Evolutionary conservation across 92 coral and sea anemone species (phyloP).

Genomic region (Phenganax marumi): DNA sequence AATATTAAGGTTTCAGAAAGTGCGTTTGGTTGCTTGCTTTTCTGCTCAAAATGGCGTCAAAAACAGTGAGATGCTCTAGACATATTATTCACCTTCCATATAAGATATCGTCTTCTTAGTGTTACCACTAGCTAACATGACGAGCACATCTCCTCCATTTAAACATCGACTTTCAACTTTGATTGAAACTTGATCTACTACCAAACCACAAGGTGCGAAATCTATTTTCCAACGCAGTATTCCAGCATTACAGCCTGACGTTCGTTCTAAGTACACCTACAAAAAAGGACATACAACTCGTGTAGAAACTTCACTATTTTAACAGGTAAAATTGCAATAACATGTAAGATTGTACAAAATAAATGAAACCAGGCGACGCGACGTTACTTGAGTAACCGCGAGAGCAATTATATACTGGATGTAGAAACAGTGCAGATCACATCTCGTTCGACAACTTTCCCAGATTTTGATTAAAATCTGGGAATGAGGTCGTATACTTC

Average conservation of each 20-base stretch:
- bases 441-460: too few relatives aligned
- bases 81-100: constrained; percentile 67
- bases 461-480: too few relatives aligned
- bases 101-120: constrained; percentile 68
- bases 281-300: not conserved
- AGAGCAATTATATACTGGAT: too few relatives aligned
- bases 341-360: not conserved
- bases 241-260: constrained; percentile 65
- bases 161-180: constrained; percentile 62
- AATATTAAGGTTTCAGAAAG: too few relatives aligned
- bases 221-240: constrained; percentile 82
- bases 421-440: too few relatives aligned
- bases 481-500: too few relatives aligned
- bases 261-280: constrained; percentile 78
- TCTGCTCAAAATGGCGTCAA: too few relatives aligned
- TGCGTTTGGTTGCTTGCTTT: too few relatives aligned
- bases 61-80: too few relatives aligned
- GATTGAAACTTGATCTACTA: constrained; percentile 84
- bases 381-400: too few relatives aligned
- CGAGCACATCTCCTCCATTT: constrained; percentile 81
- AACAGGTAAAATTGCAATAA: not conserved
- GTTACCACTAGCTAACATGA: constrained; percentile 68
- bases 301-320: not conserved
- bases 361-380: not conserved
- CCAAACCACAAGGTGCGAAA: constrained; percentile 81